Base-by-base conservation (phyloP, 2,797 vertebrate species). In the Gobionotothen gibberifrons region DNA sequence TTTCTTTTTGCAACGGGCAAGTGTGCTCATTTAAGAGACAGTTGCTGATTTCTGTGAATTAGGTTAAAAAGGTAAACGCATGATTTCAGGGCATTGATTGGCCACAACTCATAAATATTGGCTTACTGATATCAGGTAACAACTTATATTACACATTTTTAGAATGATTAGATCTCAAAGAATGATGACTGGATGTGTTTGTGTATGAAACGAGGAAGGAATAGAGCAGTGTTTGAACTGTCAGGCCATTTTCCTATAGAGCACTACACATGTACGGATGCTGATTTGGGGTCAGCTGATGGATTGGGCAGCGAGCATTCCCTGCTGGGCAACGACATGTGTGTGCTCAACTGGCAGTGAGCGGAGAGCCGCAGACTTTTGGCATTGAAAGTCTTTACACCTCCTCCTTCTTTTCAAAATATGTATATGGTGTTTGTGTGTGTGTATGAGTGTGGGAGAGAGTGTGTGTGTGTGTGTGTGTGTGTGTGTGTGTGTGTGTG, bases 321-420 rank as follows among this genome's bases (percentile, higher is more conserved):
- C 94, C 95, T 96, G 94, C 94, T 94, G 93, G 95, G 92, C 93
- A 89, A 93, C 91, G 91, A 64, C 89, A 89, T 90, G 93, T 91
- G 90, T 86, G 93, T 95, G 96, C 94, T 98, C 96, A 76, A 94
- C 90, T 95, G 95, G 96, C 96, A 96, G 97, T 97, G 95, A 97
- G 96, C 96, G 92, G 78, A 96, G 96, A 97, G 96, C 95, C 95
- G 98, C 98, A 99, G 98, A 96, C 96, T 96, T 94, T 93, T 95
- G 93, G 94, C 97, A 96, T 97, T 99, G 98, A 99, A 99, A 98
- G 97, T 93, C 94, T 95, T 93, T 93, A 93, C 91, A 94, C 93
- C 93, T 95, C 95, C 85, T 90, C 95, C 88, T 90, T 93, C 88
- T 90, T 90, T 90, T 89, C 89, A 83, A 69, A 69, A 36, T 9